Evolutionary conservation across 2,888 invertebrate genomes (phyloP), one percentile per base, ranked within the genome.

Genomic region (Xestoiulus laeticollis): DNA sequence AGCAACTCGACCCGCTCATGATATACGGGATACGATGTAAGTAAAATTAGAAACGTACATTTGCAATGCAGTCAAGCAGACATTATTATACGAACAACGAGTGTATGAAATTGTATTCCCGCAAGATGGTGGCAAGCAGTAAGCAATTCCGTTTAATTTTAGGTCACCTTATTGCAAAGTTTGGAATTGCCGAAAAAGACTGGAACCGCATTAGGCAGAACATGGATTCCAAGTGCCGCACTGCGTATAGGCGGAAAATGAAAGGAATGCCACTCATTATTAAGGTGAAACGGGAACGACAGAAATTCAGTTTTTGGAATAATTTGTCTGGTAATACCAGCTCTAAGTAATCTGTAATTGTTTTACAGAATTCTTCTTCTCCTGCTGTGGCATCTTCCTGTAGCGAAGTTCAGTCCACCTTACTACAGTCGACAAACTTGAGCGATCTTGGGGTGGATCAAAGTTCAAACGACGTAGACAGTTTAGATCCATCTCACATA

Each of bases 141-240:
- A 85, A n/a, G n/a, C n/a, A n/a, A n/a, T n/a, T n/a, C n/a, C n/a
- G n/a, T n/a, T n/a, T n/a, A 48, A 14, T 87, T 85, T 87, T 53
- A 89, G 89, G 93, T 90, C 93, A 93, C 90, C 90, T 93, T 22
- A 91, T 93, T 53, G 91, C 92, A 89, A 92, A 92, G 88, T 93
- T 93, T 91, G 91, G 91, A 68, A 92, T 93, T 78, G 91, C 92
- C n/a, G 93, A 93, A 89, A 91, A 91, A 89, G 93, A 93, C 89
- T 93, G 93, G 93, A 93, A 93, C 89, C 91, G 93, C 89, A 93
- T 93, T 87, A 93, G 93, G 90, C 93, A 93, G 90, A 93, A 93
- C 90, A 92, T 93, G 89, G 93, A 93, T 90, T 93, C 93, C 83
- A 93, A 93, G 90, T 93, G 93, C 90, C 91, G 93, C 53, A 93